Conservation (phyloP, 2,888 invertebrate species). For the Invenusta paracnida region DNA sequence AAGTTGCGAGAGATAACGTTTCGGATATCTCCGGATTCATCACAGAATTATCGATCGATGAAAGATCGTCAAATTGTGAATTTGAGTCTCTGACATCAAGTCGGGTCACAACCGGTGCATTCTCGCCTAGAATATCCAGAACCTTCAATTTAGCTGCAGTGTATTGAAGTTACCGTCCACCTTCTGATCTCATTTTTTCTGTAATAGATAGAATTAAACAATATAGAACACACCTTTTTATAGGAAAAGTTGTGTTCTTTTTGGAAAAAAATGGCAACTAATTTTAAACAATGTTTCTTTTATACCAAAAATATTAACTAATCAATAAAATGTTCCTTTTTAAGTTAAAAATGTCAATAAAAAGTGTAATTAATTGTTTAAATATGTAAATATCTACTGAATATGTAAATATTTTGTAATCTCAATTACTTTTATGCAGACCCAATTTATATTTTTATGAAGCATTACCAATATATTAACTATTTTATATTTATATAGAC, state of each 20-base stretch:
- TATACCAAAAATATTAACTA: too few species aligned
- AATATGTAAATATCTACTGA: too few species aligned
- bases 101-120: constrained; percentile 20
- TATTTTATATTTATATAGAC: not conserved
- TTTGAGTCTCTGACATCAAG: constrained; percentile 4
- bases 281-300: too few species aligned
- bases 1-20: not conserved
- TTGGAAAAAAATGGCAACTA: too few species aligned
- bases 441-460: not conserved
- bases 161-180: constrained; percentile 1
- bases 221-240: too few species aligned
- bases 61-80: constrained; percentile 1
- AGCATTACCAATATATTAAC: not conserved
- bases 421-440: too few species aligned
- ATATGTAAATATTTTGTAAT: too few species aligned
- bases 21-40: not conserved
- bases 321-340: too few species aligned
- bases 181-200: constrained; percentile 3
- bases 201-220: not conserved
- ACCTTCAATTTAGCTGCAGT: constrained; percentile 8
- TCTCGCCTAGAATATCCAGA: constrained; percentile 34
- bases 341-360: too few species aligned
- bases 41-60: not conserved
- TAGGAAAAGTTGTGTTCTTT: too few species aligned
- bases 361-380: too few species aligned